These are phyloP conservation scores for Corythucha ciliata DNA, from an alignment of 2,888 invertebrate genomes.

Conservation along the genomic window DNA sequence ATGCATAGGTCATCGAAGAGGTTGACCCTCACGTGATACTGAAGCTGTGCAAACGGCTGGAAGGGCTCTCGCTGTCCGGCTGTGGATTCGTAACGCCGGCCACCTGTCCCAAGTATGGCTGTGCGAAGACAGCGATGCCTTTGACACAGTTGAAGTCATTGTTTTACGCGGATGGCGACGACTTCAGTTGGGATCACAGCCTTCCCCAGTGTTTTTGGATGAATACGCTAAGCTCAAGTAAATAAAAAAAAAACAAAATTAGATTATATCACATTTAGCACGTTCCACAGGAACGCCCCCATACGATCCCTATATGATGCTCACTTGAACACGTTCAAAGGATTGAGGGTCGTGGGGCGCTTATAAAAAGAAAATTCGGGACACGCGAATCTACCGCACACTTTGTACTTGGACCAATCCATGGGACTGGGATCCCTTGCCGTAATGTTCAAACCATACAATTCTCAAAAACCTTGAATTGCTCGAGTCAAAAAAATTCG, in stretches of 20 bases:
- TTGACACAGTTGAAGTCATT: slow-evolving; percentile 32
- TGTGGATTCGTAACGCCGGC: slow-evolving; percentile 34
- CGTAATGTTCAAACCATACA: no score
- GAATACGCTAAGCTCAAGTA: slow-evolving; percentile 33
- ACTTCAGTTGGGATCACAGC: slow-evolving; percentile 39
- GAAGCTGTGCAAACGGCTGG: slow-evolving; percentile 34
- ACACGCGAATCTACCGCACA: no score
- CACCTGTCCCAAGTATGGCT: slow-evolving; percentile 20
- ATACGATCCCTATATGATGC: no score
- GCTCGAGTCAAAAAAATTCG: no score
- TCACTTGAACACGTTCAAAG: no score
- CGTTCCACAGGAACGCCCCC: no score
- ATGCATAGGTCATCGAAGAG: slow-evolving; percentile 38
- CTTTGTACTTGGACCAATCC: no score
- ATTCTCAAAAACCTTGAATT: no score
- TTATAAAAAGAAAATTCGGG: no score
- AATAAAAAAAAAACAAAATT: slow-evolving; percentile 11
- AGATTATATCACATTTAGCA: no score
- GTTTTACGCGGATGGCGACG: slow-evolving; percentile 39
- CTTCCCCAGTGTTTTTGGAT: slow-evolving; percentile 39
- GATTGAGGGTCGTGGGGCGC: no score
- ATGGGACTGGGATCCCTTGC: no score
- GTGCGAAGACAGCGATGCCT: slow-evolving; percentile 15
- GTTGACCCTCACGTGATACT: slow-evolving; percentile 38
- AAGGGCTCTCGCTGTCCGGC: slow-evolving; percentile 37